Evolutionary conservation across 2,113 vertebrate genomes (phyloP), one percentile per base, ranked within the genome.

Genomic region (Chamaetylas fuelleborni): DNA sequence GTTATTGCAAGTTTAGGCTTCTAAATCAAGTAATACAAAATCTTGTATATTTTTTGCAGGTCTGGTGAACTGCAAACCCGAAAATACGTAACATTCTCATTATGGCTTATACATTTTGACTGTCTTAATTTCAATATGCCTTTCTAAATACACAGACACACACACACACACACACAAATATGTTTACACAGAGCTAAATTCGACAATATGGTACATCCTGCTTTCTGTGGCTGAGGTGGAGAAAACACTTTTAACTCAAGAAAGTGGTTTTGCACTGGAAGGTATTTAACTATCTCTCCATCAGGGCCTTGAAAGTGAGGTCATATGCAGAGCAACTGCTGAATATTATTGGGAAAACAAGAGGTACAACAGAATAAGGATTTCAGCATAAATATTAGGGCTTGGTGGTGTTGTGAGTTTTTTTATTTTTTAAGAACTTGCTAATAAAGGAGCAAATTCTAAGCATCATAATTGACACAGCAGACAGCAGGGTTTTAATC

Each of bases 331-430:
- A 92, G 16, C 81, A 97, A 96, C 97, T 98, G 98, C 96, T 97
- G 95, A 98, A 97, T 97, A 98, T 97, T 98, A 97, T 80, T 81
- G 95, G 93, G 92, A 93, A 97, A 97, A 98, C 51, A 70, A 73
- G 91, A 97, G 93, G 95, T 97, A 93, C 95, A 97, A 97, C 88
- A 92, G 87, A 97, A 95, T 97, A 93, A 98, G 98, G 98, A 98
- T 98, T 98, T 98, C 91, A 98, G 94, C 54, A 93, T 70, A 95
- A 95, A 81, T 45, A 24, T 93, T 89, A 77, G 53, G 14, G 11
- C 11, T 38, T n/a, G 18, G 3, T 42, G 22, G 8, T 65, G 14
- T 45, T 94, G 31, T 16, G 26, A 34, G 24, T 96, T 95, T 97
- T 97, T 83, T 86, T 81, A 70, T 96, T 95, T 92, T 69, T 53